Evolutionary conservation across 2,888 invertebrate genomes (phyloP), one percentile per base, ranked within the genome.

Genomic region (Lysandra coridon): DNA sequence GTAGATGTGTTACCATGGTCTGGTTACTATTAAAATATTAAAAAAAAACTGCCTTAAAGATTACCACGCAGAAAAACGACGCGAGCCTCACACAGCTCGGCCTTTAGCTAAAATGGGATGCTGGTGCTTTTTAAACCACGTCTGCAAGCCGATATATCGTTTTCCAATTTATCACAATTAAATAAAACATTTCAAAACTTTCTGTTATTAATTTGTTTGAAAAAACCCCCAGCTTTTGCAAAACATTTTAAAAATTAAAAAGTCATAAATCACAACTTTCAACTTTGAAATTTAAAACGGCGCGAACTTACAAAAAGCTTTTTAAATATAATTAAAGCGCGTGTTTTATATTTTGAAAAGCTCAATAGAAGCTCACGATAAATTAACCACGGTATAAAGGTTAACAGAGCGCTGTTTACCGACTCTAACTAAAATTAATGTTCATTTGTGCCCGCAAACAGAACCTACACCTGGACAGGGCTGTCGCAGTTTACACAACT

Each of bases 371-470:
- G 30, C 23, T 30, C 30, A 12, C 30, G 12, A 30, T 64, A 64
- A 64, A 64, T 64, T 64, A 64, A 64, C 64, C 12, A 2, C 64
- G 12, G 64, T 30, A 64, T 64, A 64, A 64, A 64, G 64, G 64
- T 64, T 30, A 64, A 64, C 30, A 30, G 10, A 64, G 23, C 7
- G 62, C 64, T 64, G 64, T 64, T 23, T 64, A 30, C 64, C 30
- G 30, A 64, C 64, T 64, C 64, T 64, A 64, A 64, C 30, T 64
- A 30, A 64, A 30, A 64, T 64, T 64, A 64, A 64, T 64, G 64
- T 12, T 64, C 30, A 64, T 64, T 64, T 64, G 64, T 64, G 64
- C 64, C 30, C 30, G 30, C 30, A 23, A 23, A 64, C 30, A 64
- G 0, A 30, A 10, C 64, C 30, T 64, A 64, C 30, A 64, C 64